Conservation (phyloP, 1,140 invertebrate species). For the Macrobrachium nipponense region DNA sequence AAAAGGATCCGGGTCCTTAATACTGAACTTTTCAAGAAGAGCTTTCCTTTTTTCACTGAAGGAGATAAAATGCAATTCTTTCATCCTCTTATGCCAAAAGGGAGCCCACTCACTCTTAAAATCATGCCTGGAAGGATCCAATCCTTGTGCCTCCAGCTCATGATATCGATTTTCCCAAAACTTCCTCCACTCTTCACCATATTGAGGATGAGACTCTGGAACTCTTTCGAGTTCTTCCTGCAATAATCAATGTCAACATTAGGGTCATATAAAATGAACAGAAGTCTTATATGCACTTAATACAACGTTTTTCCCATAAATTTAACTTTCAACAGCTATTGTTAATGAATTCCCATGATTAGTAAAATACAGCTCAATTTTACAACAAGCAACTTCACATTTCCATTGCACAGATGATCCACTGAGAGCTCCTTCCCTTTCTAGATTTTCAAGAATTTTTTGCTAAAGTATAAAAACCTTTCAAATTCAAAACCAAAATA, state of each 20-base stretch:
- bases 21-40: constrained; percentile 41
- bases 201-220: constrained; percentile 54
- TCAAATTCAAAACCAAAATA: too few species aligned
- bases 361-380: too few species aligned
- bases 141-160: constrained; percentile 35
- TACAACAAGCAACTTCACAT: too few species aligned
- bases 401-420: too few species aligned
- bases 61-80: constrained; percentile 23
- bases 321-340: too few species aligned
- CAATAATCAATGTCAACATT: neutral
- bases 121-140: constrained; percentile 40
- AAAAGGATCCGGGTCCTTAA: constrained; percentile 37
- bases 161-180: constrained; percentile 56
- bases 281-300: neutral
- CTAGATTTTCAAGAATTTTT: too few species aligned
- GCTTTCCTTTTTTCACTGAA: constrained; percentile 37
- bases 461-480: too few species aligned
- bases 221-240: constrained; percentile 36
- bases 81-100: constrained; percentile 56
- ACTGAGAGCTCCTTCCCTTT: too few species aligned
- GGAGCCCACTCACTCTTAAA: constrained; percentile 57
- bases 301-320: too few species aligned
- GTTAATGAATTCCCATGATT: too few species aligned
- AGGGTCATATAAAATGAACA: neutral
- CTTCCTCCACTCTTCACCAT: constrained; percentile 48